phyloP scores from a whole-genome alignment of 2,888 invertebrate species.

The Pelosia muscerda region DNA sequence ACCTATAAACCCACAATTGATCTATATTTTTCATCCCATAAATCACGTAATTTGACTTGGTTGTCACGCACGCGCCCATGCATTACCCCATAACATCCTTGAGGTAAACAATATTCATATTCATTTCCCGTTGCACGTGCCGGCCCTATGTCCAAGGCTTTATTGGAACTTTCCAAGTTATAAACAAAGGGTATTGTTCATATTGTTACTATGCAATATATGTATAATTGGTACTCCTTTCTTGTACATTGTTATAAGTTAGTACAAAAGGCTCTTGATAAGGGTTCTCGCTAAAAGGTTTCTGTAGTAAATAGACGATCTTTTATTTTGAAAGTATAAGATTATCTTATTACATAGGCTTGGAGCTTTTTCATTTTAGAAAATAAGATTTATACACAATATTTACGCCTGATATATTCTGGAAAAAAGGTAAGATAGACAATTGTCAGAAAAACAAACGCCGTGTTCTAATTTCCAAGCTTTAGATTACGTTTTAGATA shows the following conservation, averaged over 20 bases:
- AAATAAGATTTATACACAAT: background rate
- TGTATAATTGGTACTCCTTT: slow-evolving; percentile 18
- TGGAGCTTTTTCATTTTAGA: background rate
- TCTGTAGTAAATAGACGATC: slow-evolving; percentile 8
- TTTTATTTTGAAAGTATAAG: slow-evolving; percentile 10
- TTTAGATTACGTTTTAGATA: too few relatives aligned
- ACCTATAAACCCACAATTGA: background rate
- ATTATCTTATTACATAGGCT: background rate
- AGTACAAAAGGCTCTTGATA: slow-evolving; percentile 17
- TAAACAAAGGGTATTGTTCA: slow-evolving; percentile 20
- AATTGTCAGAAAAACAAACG: too few relatives aligned
- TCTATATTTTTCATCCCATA: background rate
- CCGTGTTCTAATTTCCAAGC: too few relatives aligned
- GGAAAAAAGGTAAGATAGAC: background rate
- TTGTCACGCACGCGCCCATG: background rate
- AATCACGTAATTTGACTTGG: background rate
- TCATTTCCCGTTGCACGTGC: background rate
- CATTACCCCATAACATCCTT: background rate
- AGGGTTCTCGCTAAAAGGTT: slow-evolving; percentile 20
- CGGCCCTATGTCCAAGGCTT: background rate
- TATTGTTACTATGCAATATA: slow-evolving; percentile 13
- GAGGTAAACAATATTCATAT: background rate
- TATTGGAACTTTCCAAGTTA: slow-evolving; percentile 3
- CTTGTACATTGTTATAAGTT: slow-evolving; percentile 19
- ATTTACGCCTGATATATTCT: background rate